Evolutionary conservation across 2,888 invertebrate species (phyloP).

Genomic region (Minunthozetes semirufus): DNA sequence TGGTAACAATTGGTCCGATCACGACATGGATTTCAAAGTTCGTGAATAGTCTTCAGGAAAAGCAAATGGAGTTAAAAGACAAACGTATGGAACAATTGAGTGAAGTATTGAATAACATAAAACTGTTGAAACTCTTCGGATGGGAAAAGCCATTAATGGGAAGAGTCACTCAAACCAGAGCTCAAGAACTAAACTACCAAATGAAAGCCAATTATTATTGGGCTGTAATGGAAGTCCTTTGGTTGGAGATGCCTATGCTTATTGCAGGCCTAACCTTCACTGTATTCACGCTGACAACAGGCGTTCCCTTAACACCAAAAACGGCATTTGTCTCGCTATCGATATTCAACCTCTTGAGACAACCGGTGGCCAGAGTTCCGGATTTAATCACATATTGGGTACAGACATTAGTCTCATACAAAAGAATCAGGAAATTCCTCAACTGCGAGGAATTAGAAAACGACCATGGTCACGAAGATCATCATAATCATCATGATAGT

Average conservation of each 20-base stretch:
- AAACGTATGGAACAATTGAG: constrained; percentile 49
- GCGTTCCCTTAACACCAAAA: constrained; percentile 68
- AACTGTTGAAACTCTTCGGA: constrained; percentile 45
- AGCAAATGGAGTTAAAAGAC: constrained; percentile 48
- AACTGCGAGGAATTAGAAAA: constrained; percentile 78
- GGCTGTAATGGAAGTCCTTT: constrained; percentile 39
- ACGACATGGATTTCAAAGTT: constrained; percentile 76
- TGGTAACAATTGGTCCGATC: constrained; percentile 83
- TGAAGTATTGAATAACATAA: constrained; percentile 49
- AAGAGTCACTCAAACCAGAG: constrained; percentile 36
- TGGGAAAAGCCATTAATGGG: constrained; percentile 42
- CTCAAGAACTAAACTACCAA: constrained; percentile 36
- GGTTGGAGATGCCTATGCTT: constrained; percentile 39
- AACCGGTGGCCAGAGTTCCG: constrained; percentile 52
- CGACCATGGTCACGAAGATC: no score
- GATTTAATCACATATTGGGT: background rate
- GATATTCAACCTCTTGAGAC: constrained; percentile 38
- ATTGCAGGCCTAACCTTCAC: constrained; percentile 38
- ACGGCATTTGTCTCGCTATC: constrained; percentile 48
- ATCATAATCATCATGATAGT: no score
- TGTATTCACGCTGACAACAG: constrained; percentile 42
- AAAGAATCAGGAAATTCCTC: constrained; percentile 84
- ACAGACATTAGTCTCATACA: constrained; percentile 74
- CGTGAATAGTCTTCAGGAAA: constrained; percentile 48
- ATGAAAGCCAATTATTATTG: constrained; percentile 39